phyloP scores from a whole-genome alignment of 2,797 vertebrate species.

The Falco biarmicus region DNA sequence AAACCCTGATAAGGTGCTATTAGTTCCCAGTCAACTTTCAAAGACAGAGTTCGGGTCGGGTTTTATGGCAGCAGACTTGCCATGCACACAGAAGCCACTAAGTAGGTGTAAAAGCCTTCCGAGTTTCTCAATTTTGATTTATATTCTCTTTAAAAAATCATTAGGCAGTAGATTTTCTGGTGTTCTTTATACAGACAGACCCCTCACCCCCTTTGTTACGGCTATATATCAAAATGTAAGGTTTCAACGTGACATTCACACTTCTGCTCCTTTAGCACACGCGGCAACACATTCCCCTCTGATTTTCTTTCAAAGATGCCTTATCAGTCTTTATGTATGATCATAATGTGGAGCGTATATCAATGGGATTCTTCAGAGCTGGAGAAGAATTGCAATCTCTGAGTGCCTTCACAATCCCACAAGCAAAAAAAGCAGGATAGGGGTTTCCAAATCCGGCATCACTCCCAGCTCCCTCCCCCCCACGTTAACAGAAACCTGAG shows the following conservation, averaged over 20 bases:
- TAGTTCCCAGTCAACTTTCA: slow-evolving; percentile 52
- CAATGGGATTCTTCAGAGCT: slow-evolving; percentile 26
- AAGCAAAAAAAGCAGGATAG: background rate
- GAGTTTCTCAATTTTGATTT: slow-evolving; percentile 56
- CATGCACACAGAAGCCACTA: slow-evolving; percentile 4
- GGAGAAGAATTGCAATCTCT: slow-evolving; percentile 43
- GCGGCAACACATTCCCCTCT: background rate
- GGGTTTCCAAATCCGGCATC: background rate
- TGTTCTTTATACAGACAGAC: slow-evolving; percentile 48
- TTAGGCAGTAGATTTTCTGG: slow-evolving; percentile 61
- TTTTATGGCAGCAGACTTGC: slow-evolving; percentile 34
- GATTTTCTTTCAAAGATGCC: slow-evolving; percentile 66
- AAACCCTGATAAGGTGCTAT: slow-evolving; percentile 59
- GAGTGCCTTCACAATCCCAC: background rate
- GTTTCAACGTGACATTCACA: slow-evolving; percentile 37
- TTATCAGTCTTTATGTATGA: slow-evolving; percentile 67
- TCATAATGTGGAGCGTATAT: slow-evolving; percentile 60
- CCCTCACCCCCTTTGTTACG: slow-evolving; percentile 25
- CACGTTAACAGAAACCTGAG: background rate
- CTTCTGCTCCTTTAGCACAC: slow-evolving; percentile 32
- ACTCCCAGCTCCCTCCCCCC: too few relatives aligned
- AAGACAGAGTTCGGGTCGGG: background rate
- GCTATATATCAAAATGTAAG: slow-evolving; percentile 47
- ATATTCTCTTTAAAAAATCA: slow-evolving; percentile 60
- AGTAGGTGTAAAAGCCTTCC: slow-evolving; percentile 30